A percentile compares a stretch with the other conserved stretches of the same genome.
These are phyloP conservation scores for Trichonephila clavipes DNA, from an alignment of 1,140 invertebrate species.

Conservation along the genomic window DNA sequence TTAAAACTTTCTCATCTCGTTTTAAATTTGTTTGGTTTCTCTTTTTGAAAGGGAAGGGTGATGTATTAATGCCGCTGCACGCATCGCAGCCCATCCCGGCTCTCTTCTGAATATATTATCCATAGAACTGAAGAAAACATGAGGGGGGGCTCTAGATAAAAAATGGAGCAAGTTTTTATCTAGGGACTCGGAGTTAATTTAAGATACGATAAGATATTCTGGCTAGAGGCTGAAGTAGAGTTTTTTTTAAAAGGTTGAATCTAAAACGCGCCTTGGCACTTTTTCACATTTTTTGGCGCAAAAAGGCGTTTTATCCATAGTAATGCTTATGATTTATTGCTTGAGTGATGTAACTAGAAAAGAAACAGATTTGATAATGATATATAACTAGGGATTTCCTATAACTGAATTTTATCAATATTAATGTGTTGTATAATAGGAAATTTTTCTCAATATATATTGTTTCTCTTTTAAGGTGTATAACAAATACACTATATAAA, in stretches of 20 bases:
- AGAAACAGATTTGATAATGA: no score
- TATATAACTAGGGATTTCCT: no score
- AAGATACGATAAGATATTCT: constrained; percentile 40
- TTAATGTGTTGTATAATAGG: no score
- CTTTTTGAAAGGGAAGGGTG: neutral
- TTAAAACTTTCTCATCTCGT: constrained; percentile 44
- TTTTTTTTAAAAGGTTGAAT: neutral
- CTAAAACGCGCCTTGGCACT: neutral
- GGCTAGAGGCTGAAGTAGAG: neutral
- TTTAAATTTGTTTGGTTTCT: constrained; percentile 54
- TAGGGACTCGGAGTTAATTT: constrained; percentile 33
- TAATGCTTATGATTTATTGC: neutral
- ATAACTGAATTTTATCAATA: no score
- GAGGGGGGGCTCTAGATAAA: neutral
- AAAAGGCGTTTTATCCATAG: neutral
- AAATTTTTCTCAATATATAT: no score
- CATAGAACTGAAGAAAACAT: neutral
- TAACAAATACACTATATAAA: no score
- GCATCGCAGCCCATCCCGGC: neutral
- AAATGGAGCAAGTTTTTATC: constrained; percentile 1
- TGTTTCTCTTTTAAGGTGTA: no score
- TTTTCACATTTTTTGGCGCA: neutral
- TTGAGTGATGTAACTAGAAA: neutral
- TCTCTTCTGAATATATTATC: constrained; percentile 20
- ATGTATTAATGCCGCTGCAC: constrained; percentile 47